These are phyloP conservation scores for Bubo blakistoni DNA, from an alignment of 2,113 vertebrate species.

Conservation along the genomic window DNA sequence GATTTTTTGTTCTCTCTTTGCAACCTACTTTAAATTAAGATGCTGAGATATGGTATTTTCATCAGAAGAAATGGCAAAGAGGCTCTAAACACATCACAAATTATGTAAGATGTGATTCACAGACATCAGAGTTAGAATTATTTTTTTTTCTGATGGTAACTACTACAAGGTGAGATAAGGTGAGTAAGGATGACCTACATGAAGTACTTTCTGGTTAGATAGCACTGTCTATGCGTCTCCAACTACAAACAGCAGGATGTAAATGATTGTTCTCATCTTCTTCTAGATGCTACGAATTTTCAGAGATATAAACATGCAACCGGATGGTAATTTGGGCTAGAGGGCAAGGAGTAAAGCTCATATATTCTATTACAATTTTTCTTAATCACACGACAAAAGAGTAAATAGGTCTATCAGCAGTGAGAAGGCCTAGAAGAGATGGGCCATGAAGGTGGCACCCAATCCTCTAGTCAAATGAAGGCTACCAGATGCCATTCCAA, in stretches of 20 bases:
- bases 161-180: neutral
- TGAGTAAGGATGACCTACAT: neutral
- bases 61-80: neutral
- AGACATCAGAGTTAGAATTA: neutral
- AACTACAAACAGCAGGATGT: neutral
- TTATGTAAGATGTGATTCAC: neutral
- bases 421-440: neutral
- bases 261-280: neutral
- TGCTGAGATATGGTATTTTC: neutral
- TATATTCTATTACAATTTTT: neutral
- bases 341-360: neutral
- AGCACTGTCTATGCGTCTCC: neutral
- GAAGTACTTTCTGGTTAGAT: neutral
- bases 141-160: neutral
- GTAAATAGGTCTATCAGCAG: neutral
- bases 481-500: neutral
- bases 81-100: neutral
- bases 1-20: neutral
- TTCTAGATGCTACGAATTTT: neutral
- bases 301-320: neutral
- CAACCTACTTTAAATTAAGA: neutral
- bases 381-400: neutral
- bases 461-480: neutral
- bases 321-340: neutral
- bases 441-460: fast-evolving